Conservation (phyloP, 2,888 invertebrate genomes). For the Drosophila neotestacea region DNA sequence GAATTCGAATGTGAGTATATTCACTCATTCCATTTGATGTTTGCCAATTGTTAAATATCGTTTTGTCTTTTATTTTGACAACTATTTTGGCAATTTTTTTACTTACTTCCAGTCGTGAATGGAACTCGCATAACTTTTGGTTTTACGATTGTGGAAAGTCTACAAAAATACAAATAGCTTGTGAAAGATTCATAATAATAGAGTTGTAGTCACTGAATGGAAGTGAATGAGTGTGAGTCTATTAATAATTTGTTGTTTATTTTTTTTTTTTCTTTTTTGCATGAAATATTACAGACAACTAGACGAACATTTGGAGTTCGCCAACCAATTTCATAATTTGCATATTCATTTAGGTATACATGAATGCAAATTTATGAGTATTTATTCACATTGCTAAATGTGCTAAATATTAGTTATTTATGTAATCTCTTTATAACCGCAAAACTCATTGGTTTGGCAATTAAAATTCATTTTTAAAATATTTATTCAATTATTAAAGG, state of each 20-base stretch:
- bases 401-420: slow-evolving; percentile 41
- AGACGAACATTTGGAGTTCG: slow-evolving; percentile 15
- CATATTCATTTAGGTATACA: slow-evolving; percentile 21
- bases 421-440: slow-evolving; percentile 12
- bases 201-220: slow-evolving; percentile 13
- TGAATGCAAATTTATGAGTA: slow-evolving; percentile 31
- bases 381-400: slow-evolving; percentile 38
- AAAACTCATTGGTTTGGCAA: slow-evolving; percentile 8
- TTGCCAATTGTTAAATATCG: slow-evolving; percentile 18
- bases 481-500: slow-evolving; percentile 20
- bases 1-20: slow-evolving; percentile 19
- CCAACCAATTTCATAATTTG: slow-evolving; percentile 46
- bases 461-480: slow-evolving; percentile 16
- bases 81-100: slow-evolving; percentile 17
- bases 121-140: slow-evolving; percentile 24
- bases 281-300: slow-evolving; percentile 28
- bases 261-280: slow-evolving; percentile 10
- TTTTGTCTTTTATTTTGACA: slow-evolving; percentile 12
- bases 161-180: slow-evolving; percentile 7
- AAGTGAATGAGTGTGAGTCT: slow-evolving; percentile 11
- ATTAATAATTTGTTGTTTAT: slow-evolving; percentile 37
- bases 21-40: slow-evolving; percentile 20
- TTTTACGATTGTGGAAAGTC: slow-evolving; percentile 13
- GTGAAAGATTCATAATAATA: slow-evolving; percentile 12
- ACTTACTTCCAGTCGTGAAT: slow-evolving; percentile 20